phyloP scores from a whole-genome alignment of 2,888 invertebrate genomes.

The Ophioninae sp. region DNA sequence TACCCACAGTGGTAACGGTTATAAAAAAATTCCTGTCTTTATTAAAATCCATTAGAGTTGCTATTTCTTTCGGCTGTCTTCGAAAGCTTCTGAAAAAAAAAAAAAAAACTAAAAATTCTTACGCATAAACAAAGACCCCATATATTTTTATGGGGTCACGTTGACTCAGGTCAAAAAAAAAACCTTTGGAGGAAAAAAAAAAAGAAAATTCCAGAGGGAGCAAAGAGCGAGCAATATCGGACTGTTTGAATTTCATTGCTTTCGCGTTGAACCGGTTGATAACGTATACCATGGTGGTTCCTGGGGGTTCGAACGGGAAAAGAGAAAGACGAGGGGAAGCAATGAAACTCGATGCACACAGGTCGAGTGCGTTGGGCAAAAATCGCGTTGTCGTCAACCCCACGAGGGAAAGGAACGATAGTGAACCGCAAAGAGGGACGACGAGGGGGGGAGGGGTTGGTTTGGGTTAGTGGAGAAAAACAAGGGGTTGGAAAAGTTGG shows the following conservation, averaged over 20 bases:
- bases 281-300: constrained; percentile 23
- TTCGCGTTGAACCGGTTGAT: constrained; percentile 49
- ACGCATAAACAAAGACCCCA: neutral
- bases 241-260: constrained; percentile 76
- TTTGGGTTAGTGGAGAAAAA: neutral
- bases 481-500: neutral
- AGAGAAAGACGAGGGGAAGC: constrained; percentile 32
- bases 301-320: neutral
- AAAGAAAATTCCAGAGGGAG: constrained; percentile 46
- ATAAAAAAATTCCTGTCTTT: no score
- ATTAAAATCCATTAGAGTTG: no score
- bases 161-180: no score
- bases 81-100: neutral
- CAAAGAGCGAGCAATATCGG: constrained; percentile 36
- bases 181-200: constrained; percentile 7
- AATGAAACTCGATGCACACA: constrained; percentile 30
- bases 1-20: no score
- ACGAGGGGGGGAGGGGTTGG: neutral
- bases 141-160: no score
- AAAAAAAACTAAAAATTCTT: neutral
- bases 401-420: constrained; percentile 35
- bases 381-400: constrained; percentile 53
- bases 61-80: no score
- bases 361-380: constrained; percentile 11
- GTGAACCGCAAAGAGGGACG: constrained; percentile 32